These are phyloP conservation scores for Smutsia temminckii DNA, from an alignment of 2,797 vertebrate species.

Conservation along the genomic window DNA sequence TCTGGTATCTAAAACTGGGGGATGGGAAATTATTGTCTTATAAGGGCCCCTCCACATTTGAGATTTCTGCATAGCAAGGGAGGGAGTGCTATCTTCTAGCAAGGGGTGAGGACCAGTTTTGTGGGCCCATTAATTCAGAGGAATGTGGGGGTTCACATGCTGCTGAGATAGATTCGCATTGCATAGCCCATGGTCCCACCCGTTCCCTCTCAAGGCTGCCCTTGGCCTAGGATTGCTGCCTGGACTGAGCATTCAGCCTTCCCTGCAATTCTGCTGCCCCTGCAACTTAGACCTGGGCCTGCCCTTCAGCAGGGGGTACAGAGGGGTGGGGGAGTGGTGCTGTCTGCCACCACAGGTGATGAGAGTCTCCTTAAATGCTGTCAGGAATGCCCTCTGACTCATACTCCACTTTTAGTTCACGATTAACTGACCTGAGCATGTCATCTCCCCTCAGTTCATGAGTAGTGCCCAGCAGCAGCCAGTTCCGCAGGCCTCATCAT, in stretches of 20 bases:
- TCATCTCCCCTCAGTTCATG: neutral
- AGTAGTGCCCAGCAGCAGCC: neutral
- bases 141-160: neutral
- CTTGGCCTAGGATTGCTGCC: neutral
- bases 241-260: neutral
- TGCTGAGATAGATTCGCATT: neutral
- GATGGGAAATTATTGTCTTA: neutral
- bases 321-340: neutral
- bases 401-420: neutral
- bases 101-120: neutral
- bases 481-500: neutral
- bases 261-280: neutral
- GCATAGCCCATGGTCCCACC: neutral
- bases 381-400: neutral
- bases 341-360: neutral
- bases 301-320: too few relatives aligned
- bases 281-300: neutral
- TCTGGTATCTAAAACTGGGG: neutral
- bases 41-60: neutral
- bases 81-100: neutral
- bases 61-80: neutral
- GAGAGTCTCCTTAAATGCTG: neutral
- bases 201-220: neutral
- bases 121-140: neutral
- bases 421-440: neutral